Percentiles rank a stretch among this genome's conserved stretches.
Evolutionary conservation across 2,113 vertebrate species (phyloP).

Genomic region (Elachura formosa): DNA sequence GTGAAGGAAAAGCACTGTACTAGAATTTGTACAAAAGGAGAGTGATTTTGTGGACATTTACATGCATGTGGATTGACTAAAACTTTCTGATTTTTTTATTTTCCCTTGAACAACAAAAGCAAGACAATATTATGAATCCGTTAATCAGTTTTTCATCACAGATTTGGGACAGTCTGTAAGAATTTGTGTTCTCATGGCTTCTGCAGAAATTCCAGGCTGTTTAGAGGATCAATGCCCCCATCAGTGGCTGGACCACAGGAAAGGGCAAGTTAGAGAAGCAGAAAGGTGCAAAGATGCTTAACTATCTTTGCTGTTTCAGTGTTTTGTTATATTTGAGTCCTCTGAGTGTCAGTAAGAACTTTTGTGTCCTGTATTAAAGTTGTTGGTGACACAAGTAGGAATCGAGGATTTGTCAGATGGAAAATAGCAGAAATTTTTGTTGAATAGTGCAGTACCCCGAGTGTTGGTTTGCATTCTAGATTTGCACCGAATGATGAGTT

Average conservation of each 20-base stretch:
- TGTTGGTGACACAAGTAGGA: background rate
- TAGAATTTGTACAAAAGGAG: background rate
- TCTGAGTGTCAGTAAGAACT: background rate
- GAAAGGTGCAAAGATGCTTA: background rate
- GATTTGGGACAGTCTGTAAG: background rate
- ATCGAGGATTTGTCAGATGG: background rate
- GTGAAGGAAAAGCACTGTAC: background rate
- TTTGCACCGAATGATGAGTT: rapidly evolving
- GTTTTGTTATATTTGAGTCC: background rate
- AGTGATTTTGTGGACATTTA: background rate
- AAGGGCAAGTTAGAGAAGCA: background rate
- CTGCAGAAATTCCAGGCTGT: background rate
- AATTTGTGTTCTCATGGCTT: background rate
- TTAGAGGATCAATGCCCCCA: background rate
- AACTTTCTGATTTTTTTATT: background rate
- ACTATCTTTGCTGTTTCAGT: background rate
- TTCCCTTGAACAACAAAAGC: background rate
- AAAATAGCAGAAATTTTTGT: background rate
- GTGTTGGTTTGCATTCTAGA: background rate
- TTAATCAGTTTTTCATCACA: background rate
- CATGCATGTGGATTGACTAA: background rate
- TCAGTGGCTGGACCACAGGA: background rate
- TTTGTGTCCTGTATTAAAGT: background rate
- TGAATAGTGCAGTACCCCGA: background rate
- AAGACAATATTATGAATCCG: background rate